These are phyloP conservation scores for Cyphomyrus plagiostoma DNA, from an alignment of 2,113 vertebrate genomes.

Conservation along the genomic window DNA sequence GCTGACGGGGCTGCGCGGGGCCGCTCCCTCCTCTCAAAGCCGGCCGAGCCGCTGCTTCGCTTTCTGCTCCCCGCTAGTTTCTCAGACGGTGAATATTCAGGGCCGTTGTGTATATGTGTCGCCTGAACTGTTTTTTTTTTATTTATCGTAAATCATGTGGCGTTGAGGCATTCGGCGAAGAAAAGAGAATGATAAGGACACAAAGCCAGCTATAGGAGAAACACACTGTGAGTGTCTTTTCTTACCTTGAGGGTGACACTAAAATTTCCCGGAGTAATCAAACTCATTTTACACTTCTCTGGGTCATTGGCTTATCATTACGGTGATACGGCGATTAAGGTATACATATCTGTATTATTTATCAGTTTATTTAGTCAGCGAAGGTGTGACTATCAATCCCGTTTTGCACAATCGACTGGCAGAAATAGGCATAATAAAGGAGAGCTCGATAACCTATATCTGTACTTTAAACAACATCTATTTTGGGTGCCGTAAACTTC, in stretches of 20 bases:
- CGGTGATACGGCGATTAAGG: neutral
- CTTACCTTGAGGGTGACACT: neutral
- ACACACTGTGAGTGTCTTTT: conserved; percentile 20
- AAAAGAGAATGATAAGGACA: neutral
- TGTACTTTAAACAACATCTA: neutral
- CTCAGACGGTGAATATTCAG: neutral
- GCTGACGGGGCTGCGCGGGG: conserved; percentile 13
- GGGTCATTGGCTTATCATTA: neutral
- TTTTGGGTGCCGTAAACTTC: neutral
- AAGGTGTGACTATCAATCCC: neutral
- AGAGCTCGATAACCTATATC: neutral
- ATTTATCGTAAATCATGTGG: neutral
- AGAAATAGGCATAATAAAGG: neutral
- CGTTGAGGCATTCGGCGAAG: neutral
- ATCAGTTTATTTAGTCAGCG: neutral
- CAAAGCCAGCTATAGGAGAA: conserved; percentile 14
- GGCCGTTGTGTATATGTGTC: neutral
- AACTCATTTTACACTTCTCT: neutral
- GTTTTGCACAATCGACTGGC: neutral
- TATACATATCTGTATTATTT: neutral
- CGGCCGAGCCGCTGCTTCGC: neutral
- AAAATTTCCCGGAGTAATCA: neutral
- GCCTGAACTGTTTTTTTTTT: neutral
- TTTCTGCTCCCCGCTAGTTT: neutral
- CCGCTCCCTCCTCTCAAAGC: neutral